Percentiles rank a stretch among this genome's conserved stretches.
Evolutionary conservation across 2,888 invertebrate species (phyloP).

Genomic region (Gymnoscelis rufifasciata): DNA sequence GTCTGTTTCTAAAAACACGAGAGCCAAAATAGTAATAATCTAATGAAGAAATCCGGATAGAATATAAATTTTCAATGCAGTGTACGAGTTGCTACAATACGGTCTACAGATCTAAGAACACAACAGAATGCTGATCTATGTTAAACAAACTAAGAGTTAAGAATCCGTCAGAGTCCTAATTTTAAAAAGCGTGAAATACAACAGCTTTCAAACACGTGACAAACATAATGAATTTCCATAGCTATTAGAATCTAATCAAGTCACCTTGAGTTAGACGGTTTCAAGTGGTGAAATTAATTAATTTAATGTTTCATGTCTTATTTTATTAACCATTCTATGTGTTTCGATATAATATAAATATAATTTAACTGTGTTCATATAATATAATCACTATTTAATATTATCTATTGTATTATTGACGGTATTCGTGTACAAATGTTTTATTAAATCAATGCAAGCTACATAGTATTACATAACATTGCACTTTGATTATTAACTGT

Average conservation of each 20-base stretch:
- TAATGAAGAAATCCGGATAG: not conserved
- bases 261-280: too few relatives aligned
- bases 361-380: not conserved
- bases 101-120: not conserved
- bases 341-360: constrained; percentile 3
- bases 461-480: constrained; percentile 36
- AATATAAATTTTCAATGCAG: not conserved
- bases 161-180: too few relatives aligned
- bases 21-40: not conserved
- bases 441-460: constrained; percentile 36
- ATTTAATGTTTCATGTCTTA: not conserved
- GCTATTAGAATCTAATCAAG: too few relatives aligned
- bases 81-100: not conserved
- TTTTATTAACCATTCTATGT: not conserved
- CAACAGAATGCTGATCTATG: too few relatives aligned
- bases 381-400: constrained; percentile 8
- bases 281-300: not conserved
- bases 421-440: not conserved
- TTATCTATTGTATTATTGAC: constrained; percentile 5
- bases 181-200: too few relatives aligned
- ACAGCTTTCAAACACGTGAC: too few relatives aligned
- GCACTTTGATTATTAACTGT: constrained; percentile 44
- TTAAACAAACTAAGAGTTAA: not conserved
- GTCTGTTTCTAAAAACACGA: not conserved
- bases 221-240: too few relatives aligned